Evolutionary conservation across 2,113 vertebrate species (phyloP).

Genomic region (Callithrix jacchus): DNA sequence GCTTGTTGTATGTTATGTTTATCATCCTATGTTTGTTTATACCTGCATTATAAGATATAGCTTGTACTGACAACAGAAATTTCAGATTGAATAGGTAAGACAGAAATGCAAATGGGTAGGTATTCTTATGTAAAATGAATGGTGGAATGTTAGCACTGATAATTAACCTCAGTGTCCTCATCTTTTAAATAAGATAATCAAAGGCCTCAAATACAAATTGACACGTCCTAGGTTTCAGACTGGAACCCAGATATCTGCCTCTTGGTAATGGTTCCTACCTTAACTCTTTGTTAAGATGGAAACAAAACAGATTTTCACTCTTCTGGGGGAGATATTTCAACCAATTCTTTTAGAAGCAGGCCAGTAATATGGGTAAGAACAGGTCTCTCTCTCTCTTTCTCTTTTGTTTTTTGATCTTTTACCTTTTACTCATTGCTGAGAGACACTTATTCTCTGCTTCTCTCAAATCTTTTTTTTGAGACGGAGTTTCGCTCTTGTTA

Average conservation of each 20-base stretch:
- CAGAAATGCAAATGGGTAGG: background rate
- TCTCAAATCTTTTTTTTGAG: constrained; percentile 2
- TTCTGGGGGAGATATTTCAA: background rate
- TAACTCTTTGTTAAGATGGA: background rate
- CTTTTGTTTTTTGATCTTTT: background rate
- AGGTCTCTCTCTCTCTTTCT: background rate
- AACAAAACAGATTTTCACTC: background rate
- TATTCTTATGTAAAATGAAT: background rate
- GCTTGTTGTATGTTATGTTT: background rate
- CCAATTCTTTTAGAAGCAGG: background rate
- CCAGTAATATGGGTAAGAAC: background rate
- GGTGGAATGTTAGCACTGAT: background rate
- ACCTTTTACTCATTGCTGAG: background rate
- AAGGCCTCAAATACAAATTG: background rate
- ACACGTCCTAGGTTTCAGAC: background rate
- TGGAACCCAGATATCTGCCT: background rate
- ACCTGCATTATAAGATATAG: background rate
- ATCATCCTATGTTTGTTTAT: background rate
- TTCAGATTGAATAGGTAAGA: background rate
- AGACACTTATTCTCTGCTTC: background rate
- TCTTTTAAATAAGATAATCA: background rate
- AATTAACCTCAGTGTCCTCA: background rate
- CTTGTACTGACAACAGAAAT: background rate
- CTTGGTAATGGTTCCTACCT: background rate
- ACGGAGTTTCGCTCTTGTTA: too few species aligned